These are phyloP conservation scores for Archivesica marissinica DNA, from an alignment of 1,140 invertebrate genomes.

Conservation along the genomic window DNA sequence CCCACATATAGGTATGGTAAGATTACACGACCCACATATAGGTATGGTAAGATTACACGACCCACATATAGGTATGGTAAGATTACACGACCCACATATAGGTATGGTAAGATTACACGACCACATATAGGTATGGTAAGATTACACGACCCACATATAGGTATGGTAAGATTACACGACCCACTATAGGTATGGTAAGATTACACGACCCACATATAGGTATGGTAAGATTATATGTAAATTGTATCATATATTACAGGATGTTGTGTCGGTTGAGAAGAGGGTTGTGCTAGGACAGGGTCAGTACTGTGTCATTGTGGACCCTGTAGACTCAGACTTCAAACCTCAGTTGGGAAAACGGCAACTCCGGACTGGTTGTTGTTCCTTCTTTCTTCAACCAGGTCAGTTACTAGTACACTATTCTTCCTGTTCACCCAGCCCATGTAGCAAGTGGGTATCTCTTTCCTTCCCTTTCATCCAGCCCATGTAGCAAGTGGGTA, in stretches of 20 bases:
- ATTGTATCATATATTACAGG: constrained; percentile 54
- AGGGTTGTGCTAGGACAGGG: constrained; percentile 82
- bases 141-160: constrained; percentile 84
- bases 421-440: too few relatives aligned
- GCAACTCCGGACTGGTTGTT: constrained; percentile 81
- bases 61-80: too few relatives aligned
- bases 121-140: too few relatives aligned
- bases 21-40: constrained; percentile 84
- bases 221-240: constrained; percentile 77
- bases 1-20: too few relatives aligned
- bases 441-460: too few relatives aligned
- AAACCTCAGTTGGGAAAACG: constrained; percentile 82
- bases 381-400: constrained; percentile 84
- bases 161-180: constrained; percentile 79
- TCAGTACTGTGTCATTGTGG: constrained; percentile 84
- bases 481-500: too few relatives aligned
- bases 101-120: constrained; percentile 82
- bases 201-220: constrained; percentile 84
- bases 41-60: constrained; percentile 80
- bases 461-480: too few relatives aligned
- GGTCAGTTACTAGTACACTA: too few relatives aligned
- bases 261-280: constrained; percentile 77
- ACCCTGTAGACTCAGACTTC: constrained; percentile 81
- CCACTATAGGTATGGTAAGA: too few relatives aligned
- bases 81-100: constrained; percentile 84